Evolutionary conservation across 2,888 invertebrate genomes (phyloP).

Genomic region (Drosophila ezoana): DNA sequence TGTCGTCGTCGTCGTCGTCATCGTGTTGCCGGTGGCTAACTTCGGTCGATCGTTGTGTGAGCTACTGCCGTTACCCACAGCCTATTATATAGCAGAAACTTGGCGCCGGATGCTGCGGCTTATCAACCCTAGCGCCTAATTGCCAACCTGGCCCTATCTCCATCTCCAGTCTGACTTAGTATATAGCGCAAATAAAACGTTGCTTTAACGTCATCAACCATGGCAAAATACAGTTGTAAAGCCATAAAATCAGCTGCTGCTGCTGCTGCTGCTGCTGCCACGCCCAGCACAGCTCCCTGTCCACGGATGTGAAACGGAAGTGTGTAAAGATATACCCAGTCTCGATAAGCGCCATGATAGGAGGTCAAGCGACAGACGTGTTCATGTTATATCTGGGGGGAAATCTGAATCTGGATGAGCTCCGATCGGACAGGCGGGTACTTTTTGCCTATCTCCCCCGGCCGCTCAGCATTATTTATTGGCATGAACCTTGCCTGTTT

Average conservation of each 20-base stretch:
- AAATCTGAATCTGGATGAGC: conserved; percentile 6
- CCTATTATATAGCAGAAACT: conserved; percentile 61
- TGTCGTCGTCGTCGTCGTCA: conserved; percentile 40
- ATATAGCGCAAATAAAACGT: conserved; percentile 61
- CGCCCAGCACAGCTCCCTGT: conserved; percentile 29
- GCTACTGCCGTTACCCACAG: conserved; percentile 35
- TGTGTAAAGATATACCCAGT: conserved; percentile 67
- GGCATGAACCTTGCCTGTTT: background rate
- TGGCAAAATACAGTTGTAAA: conserved; percentile 73
- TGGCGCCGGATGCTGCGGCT: conserved; percentile 64
- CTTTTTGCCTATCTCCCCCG: background rate
- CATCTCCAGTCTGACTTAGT: conserved; percentile 31
- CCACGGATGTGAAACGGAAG: conserved; percentile 76
- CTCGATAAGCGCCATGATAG: conserved; percentile 10
- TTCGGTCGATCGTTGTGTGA: conserved; percentile 80
- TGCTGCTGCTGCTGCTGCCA: conserved; percentile 32
- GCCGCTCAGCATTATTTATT: conserved; percentile 10
- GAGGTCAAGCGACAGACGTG: conserved; percentile 39
- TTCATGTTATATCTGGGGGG: background rate
- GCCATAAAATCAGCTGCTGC: conserved; percentile 51
- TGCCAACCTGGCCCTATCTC: conserved; percentile 44
- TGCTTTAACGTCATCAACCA: conserved; percentile 46
- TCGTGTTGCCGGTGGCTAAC: conserved; percentile 75
- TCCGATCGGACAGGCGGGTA: conserved; percentile 7
- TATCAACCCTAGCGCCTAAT: conserved; percentile 54